Evolutionary conservation across 2,888 invertebrate species (phyloP).

Genomic region (Macaria notata): DNA sequence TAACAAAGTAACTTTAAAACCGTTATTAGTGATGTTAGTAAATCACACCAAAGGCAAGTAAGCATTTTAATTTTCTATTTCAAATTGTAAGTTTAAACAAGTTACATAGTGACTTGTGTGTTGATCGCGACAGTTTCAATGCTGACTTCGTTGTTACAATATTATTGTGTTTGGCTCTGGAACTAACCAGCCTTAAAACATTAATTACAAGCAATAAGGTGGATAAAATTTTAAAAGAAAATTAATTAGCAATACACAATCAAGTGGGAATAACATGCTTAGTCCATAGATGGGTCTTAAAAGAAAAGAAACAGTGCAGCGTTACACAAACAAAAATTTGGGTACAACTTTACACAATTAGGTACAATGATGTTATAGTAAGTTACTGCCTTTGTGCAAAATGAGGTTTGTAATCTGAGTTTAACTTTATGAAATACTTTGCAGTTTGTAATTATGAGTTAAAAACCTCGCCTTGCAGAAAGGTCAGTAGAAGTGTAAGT

Average conservation of each 20-base stretch:
- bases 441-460: background rate
- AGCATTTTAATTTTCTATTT: no score
- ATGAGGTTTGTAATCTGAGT: slow-evolving; percentile 6
- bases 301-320: slow-evolving; percentile 31
- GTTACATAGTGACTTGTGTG: no score
- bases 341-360: slow-evolving; percentile 36
- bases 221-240: slow-evolving; percentile 5
- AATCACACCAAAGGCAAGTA: no score
- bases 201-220: no score
- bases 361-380: slow-evolving; percentile 25
- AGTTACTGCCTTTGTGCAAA: slow-evolving; percentile 10
- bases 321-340: slow-evolving; percentile 33
- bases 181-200: no score
- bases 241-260: slow-evolving; percentile 30
- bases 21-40: no score
- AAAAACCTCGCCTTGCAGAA: slow-evolving; percentile 16
- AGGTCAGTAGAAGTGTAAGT: slow-evolving; percentile 21
- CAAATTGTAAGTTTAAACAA: no score
- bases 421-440: background rate
- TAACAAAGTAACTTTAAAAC: no score
- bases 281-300: slow-evolving; percentile 72
- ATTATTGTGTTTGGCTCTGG: no score
- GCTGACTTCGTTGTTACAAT: no score
- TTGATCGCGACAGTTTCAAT: no score
- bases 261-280: slow-evolving; percentile 38